Percentiles rank a stretch among this genome's conserved stretches.
phyloP scores from a whole-genome alignment of 2,797 vertebrate genomes.

The Okamejei kenojei region DNA sequence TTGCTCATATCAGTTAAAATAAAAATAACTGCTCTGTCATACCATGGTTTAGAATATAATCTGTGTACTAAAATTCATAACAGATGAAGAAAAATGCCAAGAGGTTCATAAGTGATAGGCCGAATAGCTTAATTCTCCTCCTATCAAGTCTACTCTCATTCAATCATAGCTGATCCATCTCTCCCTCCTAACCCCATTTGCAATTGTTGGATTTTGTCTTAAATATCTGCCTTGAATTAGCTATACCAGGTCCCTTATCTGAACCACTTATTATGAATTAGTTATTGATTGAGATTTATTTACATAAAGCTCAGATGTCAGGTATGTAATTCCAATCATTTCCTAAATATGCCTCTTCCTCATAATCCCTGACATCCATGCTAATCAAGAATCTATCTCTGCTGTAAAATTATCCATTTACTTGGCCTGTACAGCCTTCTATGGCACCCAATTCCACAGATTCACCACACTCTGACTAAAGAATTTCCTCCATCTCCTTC shows the following conservation, averaged over 20 bases:
- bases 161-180: too few relatives aligned
- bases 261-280: background rate
- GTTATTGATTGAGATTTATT: background rate
- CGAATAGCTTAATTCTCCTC: too few relatives aligned
- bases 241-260: background rate
- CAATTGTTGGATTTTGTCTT: background rate
- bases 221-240: background rate
- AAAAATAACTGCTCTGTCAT: background rate
- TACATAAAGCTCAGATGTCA: background rate
- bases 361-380: too few relatives aligned
- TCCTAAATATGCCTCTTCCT: background rate
- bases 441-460: too few relatives aligned
- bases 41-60: background rate
- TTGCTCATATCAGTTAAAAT: background rate
- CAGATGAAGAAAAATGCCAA: background rate
- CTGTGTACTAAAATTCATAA: background rate
- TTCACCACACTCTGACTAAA: too few relatives aligned
- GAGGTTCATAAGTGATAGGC: background rate
- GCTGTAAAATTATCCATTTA: too few relatives aligned
- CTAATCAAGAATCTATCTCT: too few relatives aligned
- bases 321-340: background rate
- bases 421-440: too few relatives aligned
- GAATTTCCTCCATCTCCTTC: too few relatives aligned
- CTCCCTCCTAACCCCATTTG: too few relatives aligned
- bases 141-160: too few relatives aligned